Conservation (phyloP, 2,113 vertebrate species). For the Sinocyclocheilus anophthalmus region DNA sequence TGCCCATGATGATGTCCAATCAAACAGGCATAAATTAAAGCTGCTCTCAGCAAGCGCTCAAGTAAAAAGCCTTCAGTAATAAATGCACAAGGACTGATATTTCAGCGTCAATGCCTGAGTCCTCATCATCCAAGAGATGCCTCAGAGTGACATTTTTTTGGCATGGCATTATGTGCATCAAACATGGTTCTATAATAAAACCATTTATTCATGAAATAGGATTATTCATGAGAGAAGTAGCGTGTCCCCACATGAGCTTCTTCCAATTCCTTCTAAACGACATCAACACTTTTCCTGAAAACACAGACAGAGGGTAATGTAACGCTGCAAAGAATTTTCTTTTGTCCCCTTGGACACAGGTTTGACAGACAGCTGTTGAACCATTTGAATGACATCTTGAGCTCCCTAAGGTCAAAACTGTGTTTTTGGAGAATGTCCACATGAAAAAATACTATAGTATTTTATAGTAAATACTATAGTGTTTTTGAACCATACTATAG, state of each 20-base stretch:
- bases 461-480: too few species aligned
- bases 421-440: constrained; percentile 24
- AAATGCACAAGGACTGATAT: constrained; percentile 60
- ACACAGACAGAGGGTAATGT: constrained; percentile 33
- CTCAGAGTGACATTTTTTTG: constrained; percentile 59
- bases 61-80: constrained; percentile 49
- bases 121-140: constrained; percentile 34
- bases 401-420: constrained; percentile 14
- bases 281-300: constrained; percentile 40
- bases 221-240: constrained; percentile 64
- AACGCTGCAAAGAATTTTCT: constrained; percentile 27
- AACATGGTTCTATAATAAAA: constrained; percentile 53
- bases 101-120: constrained; percentile 51
- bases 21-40: constrained; percentile 70
- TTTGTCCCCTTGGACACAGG: not conserved
- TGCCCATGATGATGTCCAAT: constrained; percentile 65
- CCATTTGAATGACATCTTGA: constrained; percentile 37
- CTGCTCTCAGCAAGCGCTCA: constrained; percentile 47
- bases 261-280: constrained; percentile 11
- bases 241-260: constrained; percentile 35
- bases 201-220: constrained; percentile 66
- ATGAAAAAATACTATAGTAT: too few species aligned
- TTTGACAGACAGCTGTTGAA: constrained; percentile 40
- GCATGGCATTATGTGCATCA: constrained; percentile 59
- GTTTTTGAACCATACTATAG: too few species aligned